Evolutionary conservation across 2,113 vertebrate species (phyloP), one percentile per base, ranked within the genome.

Genomic region (Gymnogyps californianus): DNA sequence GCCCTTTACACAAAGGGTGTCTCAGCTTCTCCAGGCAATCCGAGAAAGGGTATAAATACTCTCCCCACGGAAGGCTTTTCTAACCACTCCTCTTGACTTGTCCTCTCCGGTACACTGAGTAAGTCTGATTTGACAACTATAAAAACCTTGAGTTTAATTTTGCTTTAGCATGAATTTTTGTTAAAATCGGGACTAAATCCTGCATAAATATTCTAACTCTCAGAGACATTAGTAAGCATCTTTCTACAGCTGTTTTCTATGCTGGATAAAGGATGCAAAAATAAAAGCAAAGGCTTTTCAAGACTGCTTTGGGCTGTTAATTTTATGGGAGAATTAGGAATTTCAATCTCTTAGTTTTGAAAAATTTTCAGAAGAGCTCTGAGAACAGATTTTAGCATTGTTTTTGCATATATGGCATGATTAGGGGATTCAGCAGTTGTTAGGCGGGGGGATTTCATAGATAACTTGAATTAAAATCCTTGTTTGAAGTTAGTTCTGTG

Each of bases 91-190:
- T 65, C 92, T 80, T 16, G 89, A 9, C 62, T 93, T 77, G 31
- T 84, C n/a, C 79, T 89, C 96, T 95, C 70, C 93, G 70, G 44
- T 83, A 62, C 83, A 7, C 97, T 47, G 72, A 95, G 97, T 97
- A 97, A 97, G 97, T 97, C 47, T 20, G n/a, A 28, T 47, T 59
- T 81, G 61, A 54, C 58, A 16, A 36, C 92, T 83, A 36, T 46
- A 81, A 89, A 89, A 81, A 52, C 6, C 16, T 82, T 16, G 5
- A 78, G 13, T 69, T 84, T 76, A 8, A 36, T 71, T 58, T 72
- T 67, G 20, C 5, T 95, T 83, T 94, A 72, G 72, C 8, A 2
- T 24, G 42, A 59, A 4, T 77, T 79, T 70, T 69, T 40, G 32
- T 44, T 64, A 57, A 87, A 95, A n/a, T 2, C 2, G 2, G 70